Evolutionary conservation across 2,797 vertebrate genomes (phyloP), one percentile per base, ranked within the genome.

Genomic region (Syndactyla subalaris): DNA sequence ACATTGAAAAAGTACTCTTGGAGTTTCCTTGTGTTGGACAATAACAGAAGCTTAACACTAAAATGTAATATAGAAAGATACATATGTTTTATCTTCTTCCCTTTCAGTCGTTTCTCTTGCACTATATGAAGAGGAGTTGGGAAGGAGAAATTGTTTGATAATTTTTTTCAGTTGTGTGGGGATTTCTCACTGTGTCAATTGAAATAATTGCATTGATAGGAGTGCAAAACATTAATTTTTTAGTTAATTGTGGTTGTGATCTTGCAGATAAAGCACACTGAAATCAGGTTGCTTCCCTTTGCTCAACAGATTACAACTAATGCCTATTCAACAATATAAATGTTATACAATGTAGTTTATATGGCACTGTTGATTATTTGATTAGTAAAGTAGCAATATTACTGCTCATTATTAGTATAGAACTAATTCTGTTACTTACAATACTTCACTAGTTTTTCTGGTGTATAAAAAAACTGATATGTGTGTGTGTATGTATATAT

Each of bases 121-220:
- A 14, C 62, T 86, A 34, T 30, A 38, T 38, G 83, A 71, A 79
- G 11, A 58, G 32, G 48, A 89, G 14, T 23, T 88, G 74, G 85
- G 94, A 93, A 76, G 26, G 78, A 93, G 58, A 92, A 96, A 68
- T 52, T 61, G 66, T 81, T 97, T 76, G 15, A 39, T 88, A 75
- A 68, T 81, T 57, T 85, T 59, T 79, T 87, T 58, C 59, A 92
- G 48, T 63, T 81, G 38, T 39, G 27, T 11, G n/a, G 18, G 23
- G 72, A 65, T 84, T 92, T 72, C 89, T 94, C 79, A 39, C 80
- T 80, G 75, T 88, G 34, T 83, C 93, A 90, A 49, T 52, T 86
- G 29, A 93, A 89, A 88, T 75, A 93, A 80, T 61, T 93, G 21
- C 27, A 72, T 16, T 87, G 80, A 63, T 73, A 88, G 86, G 27